phyloP scores from a whole-genome alignment of 2,888 invertebrate species.

The Synergus gifuensis region DNA sequence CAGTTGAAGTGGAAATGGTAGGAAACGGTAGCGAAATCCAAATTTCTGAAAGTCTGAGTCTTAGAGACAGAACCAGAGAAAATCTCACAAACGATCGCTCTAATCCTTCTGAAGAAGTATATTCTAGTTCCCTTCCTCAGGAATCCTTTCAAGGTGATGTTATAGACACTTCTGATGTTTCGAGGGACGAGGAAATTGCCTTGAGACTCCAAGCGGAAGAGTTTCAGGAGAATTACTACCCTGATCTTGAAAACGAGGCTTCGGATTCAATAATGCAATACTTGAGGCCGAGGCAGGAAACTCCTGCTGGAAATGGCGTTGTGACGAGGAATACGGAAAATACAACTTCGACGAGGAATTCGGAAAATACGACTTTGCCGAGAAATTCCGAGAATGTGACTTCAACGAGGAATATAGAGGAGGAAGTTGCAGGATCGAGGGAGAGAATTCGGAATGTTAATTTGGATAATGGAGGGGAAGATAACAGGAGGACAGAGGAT shows the following conservation, averaged over 20 bases:
- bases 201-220: constrained; percentile 74
- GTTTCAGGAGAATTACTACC: constrained; percentile 63
- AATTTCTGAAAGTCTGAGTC: background rate
- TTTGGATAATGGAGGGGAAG: constrained; percentile 49
- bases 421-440: constrained; percentile 51
- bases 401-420: constrained; percentile 47
- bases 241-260: constrained; percentile 56
- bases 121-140: background rate
- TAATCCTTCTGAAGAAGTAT: background rate
- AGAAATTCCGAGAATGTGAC: constrained; percentile 42
- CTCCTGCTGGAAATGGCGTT: background rate
- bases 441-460: constrained; percentile 55
- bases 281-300: constrained; percentile 33
- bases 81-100: background rate
- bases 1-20: constrained; percentile 48
- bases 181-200: constrained; percentile 74
- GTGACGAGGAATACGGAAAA: constrained; percentile 39
- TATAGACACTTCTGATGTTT: constrained; percentile 61
- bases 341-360: constrained; percentile 36
- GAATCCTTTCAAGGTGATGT: constrained; percentile 26
- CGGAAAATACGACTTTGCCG: constrained; percentile 38
- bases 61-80: background rate
- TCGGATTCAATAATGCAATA: constrained; percentile 41
- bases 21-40: background rate
- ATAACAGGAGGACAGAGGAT: constrained; percentile 56